These are phyloP conservation scores for Globicephala melas DNA, from an alignment of 2,113 vertebrate genomes.

Conservation along the genomic window DNA sequence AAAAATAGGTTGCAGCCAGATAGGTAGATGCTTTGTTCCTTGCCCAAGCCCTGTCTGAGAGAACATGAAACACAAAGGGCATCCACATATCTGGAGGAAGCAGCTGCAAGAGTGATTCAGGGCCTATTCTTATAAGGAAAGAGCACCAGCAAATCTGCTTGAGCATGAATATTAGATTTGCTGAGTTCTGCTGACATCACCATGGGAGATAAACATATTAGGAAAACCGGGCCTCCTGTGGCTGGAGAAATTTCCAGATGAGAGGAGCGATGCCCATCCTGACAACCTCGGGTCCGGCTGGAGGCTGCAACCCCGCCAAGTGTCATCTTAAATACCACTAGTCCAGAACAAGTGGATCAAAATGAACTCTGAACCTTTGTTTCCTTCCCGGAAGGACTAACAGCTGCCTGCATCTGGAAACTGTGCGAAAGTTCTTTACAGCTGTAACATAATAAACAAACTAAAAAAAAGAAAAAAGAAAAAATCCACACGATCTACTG, in stretches of 20 bases:
- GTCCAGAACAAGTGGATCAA: slow-evolving; percentile 81
- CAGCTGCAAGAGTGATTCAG: slow-evolving; percentile 83
- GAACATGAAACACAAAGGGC: slow-evolving; percentile 65
- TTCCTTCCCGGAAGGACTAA: slow-evolving; percentile 63
- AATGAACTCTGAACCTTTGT: slow-evolving; percentile 76
- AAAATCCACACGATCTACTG: slow-evolving; percentile 66
- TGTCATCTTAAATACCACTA: slow-evolving; percentile 71
- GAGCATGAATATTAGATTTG: slow-evolving; percentile 84
- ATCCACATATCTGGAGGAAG: slow-evolving; percentile 81
- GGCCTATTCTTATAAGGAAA: slow-evolving; percentile 81
- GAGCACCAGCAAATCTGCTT: slow-evolving; percentile 75
- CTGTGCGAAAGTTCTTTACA: slow-evolving; percentile 80
- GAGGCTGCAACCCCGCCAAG: slow-evolving; percentile 65
- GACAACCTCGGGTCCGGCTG: slow-evolving; percentile 40
- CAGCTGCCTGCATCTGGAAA: slow-evolving; percentile 86
- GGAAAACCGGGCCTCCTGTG: slow-evolving; percentile 79
- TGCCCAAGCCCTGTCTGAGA: slow-evolving; percentile 70
- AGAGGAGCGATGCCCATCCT: slow-evolving; percentile 79
- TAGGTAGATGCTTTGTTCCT: slow-evolving; percentile 68
- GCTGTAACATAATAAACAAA: slow-evolving; percentile 88
- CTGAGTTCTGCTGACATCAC: slow-evolving; percentile 83
- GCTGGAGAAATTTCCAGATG: slow-evolving; percentile 78
- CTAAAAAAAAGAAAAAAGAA: slow-evolving; percentile 54
- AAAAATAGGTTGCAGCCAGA: slow-evolving; percentile 37
- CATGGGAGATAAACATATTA: slow-evolving; percentile 82